phyloP scores from a whole-genome alignment of 2,888 invertebrate species.

The Amiota minor region DNA sequence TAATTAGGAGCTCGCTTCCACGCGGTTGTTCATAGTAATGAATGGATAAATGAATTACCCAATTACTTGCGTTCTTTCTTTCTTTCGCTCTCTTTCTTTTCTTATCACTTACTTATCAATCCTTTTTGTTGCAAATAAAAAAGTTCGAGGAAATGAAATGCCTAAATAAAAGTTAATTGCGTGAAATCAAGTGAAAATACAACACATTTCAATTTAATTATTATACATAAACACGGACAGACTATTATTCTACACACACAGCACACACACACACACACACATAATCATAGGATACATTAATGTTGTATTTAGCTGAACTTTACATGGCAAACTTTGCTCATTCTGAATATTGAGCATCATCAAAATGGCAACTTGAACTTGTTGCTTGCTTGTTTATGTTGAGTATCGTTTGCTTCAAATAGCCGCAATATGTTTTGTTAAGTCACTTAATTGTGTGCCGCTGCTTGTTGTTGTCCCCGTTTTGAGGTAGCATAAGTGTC shows the following conservation, averaged over 20 bases:
- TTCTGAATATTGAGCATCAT: constrained; percentile 22
- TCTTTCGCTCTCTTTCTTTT: background rate
- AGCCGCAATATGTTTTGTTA: constrained; percentile 55
- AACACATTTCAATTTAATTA: constrained; percentile 55
- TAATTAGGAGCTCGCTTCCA: background rate
- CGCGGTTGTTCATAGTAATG: background rate
- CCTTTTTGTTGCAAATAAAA: background rate
- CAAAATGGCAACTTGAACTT: background rate
- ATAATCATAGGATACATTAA: background rate
- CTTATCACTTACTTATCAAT: background rate
- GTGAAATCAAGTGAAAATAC: constrained; percentile 49
- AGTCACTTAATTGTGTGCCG: constrained; percentile 59
- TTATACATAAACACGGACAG: constrained; percentile 39
- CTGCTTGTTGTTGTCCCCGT: constrained; percentile 17
- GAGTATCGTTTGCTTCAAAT: constrained; percentile 33
- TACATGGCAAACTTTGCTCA: background rate
- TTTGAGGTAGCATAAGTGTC: too few relatives aligned
- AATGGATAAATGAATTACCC: background rate
- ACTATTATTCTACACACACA: constrained; percentile 1
- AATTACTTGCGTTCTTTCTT: too few relatives aligned
- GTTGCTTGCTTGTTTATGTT: constrained; percentile 29
- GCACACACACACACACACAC: background rate
- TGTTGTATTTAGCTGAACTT: background rate
- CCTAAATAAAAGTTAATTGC: constrained; percentile 13
- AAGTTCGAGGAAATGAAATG: background rate